phyloP scores from a whole-genome alignment of 2,888 invertebrate species.

The Tuberolachnus salignus region DNA sequence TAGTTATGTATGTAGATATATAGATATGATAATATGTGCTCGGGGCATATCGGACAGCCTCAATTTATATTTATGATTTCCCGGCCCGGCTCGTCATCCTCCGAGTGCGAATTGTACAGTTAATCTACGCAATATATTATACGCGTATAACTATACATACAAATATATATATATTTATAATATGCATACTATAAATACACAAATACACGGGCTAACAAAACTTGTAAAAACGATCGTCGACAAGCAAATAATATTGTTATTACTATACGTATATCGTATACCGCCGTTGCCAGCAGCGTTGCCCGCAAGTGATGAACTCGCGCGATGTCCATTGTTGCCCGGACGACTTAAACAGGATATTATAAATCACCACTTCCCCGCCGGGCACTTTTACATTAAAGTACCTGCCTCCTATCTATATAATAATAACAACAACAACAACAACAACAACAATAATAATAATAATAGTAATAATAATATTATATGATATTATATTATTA shows the following conservation, averaged over 20 bases:
- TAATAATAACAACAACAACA: too few species aligned
- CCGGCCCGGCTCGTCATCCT: neutral
- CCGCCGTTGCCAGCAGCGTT: too few species aligned
- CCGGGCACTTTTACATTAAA: neutral
- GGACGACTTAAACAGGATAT: conserved; percentile 29
- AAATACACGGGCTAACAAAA: conserved; percentile 46
- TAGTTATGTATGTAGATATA: neutral
- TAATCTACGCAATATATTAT: neutral
- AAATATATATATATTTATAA: too few species aligned
- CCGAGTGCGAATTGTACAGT: neutral
- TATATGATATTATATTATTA: neutral
- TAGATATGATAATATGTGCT: neutral
- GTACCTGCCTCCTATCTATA: neutral
- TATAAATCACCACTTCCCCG: conserved; percentile 20
- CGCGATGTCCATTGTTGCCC: conserved; percentile 9
- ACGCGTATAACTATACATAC: neutral
- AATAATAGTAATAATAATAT: conserved; percentile 21
- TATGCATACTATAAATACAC: conserved; percentile 17
- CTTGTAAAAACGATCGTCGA: conserved; percentile 40
- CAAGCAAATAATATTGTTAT: conserved; percentile 16
- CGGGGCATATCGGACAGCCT: neutral
- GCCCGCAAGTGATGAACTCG: neutral
- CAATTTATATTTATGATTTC: conserved; percentile 26
- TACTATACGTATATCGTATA: too few species aligned
- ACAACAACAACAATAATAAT: too few species aligned